Evolutionary conservation across 2,797 vertebrate genomes (phyloP), one percentile per base, ranked within the genome.

Genomic region (Girardinus metallicus): DNA sequence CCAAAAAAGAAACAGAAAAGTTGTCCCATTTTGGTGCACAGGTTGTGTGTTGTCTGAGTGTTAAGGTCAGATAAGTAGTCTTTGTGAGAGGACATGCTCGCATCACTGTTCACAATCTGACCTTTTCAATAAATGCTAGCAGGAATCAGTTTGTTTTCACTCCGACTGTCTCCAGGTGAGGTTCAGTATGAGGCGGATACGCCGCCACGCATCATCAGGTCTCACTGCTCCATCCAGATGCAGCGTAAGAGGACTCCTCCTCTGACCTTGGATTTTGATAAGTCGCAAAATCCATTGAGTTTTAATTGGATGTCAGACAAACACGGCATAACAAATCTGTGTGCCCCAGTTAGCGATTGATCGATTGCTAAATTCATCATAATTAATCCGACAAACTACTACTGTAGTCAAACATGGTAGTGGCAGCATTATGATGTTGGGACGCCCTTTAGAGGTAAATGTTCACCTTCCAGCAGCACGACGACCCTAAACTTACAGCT

Each of bases 51-150:
- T 36, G 76, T 79, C 43, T 80, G 82, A 86, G 80, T 41, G 83
- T 75, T 74, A 66, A 83, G 87, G 83, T 91, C 91, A 91, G 86
- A 90, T 88, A 86, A 88, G 81, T 43, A 15, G 81, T 49, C 72
- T 88, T 83, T 85, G 86, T 83, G 82, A 75, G 81, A 5, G 81
- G 83, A 78, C 75, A 62, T 21, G 43, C 82, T 88, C 79, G 76
- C 71, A 81, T 88, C 83, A 79, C 36, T 79, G 81, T 46, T 10
- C 21, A 81, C 60, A 87, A 75, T 39, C 62, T 87, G 88, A 91
- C 89, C 87, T 91, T 92, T 91, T 82, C 62, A 55, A 49, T 53
- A 2, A 15, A 62, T 74, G 41, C 76, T 62, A 72, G 79, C 75
- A 82, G 77, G n/a, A 60, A 74, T 80, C 46, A 68, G 39, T 81